Evolutionary conservation across 2,113 vertebrate genomes (phyloP).

Genomic region (Australoheros scitulus): DNA sequence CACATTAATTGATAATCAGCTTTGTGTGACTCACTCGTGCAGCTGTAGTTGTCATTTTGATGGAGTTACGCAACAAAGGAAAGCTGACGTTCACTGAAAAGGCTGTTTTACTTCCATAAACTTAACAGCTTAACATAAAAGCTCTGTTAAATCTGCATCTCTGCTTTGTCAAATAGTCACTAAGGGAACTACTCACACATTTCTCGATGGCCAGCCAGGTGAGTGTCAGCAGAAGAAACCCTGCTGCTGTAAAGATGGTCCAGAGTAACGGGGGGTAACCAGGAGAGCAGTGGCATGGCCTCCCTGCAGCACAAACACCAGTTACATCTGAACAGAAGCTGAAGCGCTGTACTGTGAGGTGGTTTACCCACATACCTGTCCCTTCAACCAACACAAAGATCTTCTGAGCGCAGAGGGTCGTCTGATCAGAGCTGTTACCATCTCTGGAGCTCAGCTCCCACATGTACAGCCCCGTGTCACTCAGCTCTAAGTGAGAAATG

Average conservation of each 20-base stretch:
- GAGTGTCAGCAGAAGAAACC: conserved; percentile 52
- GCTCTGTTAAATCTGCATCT: neutral
- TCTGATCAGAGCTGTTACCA: neutral
- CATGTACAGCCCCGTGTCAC: conserved; percentile 69
- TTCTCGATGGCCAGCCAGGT: conserved; percentile 26
- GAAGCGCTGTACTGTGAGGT: neutral
- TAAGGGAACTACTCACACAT: conserved; percentile 65
- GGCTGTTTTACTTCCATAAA: neutral
- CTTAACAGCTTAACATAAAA: neutral
- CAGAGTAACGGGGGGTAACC: conserved; percentile 56
- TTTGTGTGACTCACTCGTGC: neutral
- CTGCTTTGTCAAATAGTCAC: neutral
- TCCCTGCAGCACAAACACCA: conserved; percentile 41
- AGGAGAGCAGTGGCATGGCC: conserved; percentile 42
- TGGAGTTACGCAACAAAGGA: neutral
- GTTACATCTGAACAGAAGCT: neutral
- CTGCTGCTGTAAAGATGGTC: conserved; percentile 49
- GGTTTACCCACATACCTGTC: conserved; percentile 48
- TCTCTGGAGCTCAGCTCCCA: conserved; percentile 60
- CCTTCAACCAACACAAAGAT: conserved; percentile 65
- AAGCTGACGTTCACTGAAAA: neutral
- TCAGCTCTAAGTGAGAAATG: conserved; percentile 31
- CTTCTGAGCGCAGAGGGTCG: neutral
- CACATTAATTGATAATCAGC: neutral
- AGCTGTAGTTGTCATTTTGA: neutral